phyloP scores from a whole-genome alignment of 2,113 vertebrate genomes.

The Caranx melampygus region DNA sequence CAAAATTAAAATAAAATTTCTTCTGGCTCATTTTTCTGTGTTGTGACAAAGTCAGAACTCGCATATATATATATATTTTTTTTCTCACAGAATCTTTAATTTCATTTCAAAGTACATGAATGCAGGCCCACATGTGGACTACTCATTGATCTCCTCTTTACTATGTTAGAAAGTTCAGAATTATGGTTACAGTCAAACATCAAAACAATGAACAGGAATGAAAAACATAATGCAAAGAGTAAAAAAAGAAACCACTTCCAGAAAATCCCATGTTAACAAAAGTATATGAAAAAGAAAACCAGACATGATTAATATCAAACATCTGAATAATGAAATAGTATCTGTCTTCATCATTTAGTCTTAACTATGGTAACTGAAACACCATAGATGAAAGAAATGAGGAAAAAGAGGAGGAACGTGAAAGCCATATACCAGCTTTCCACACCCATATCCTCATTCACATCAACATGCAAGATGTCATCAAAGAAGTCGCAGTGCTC shows the following conservation, averaged over 20 bases:
- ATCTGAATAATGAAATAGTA: not conserved
- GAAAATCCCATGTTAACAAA: not conserved
- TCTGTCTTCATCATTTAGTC: constrained; percentile 53
- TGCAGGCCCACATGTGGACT: too few relatives aligned
- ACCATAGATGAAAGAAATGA: constrained; percentile 71
- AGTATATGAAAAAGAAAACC: not conserved
- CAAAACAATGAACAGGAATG: not conserved
- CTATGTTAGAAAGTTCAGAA: not conserved
- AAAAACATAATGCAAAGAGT: too few relatives aligned
- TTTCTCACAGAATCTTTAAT: too few relatives aligned
- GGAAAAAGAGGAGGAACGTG: constrained; percentile 72
- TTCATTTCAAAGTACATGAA: too few relatives aligned
- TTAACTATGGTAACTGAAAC: constrained; percentile 71
- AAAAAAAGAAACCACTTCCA: not conserved
- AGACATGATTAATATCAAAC: too few relatives aligned
- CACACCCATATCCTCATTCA: constrained; percentile 47
- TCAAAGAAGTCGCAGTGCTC: constrained; percentile 54
- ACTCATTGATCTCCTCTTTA: not conserved
- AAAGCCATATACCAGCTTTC: constrained; percentile 75
- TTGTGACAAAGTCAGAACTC: too few relatives aligned
- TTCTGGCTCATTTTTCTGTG: too few relatives aligned
- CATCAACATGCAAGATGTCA: constrained; percentile 35
- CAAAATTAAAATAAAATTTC: too few relatives aligned
- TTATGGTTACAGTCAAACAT: not conserved
- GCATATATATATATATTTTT: too few relatives aligned